phyloP scores from a whole-genome alignment of 1,140 invertebrate genomes.

The Paraescarpia echinospica region DNA sequence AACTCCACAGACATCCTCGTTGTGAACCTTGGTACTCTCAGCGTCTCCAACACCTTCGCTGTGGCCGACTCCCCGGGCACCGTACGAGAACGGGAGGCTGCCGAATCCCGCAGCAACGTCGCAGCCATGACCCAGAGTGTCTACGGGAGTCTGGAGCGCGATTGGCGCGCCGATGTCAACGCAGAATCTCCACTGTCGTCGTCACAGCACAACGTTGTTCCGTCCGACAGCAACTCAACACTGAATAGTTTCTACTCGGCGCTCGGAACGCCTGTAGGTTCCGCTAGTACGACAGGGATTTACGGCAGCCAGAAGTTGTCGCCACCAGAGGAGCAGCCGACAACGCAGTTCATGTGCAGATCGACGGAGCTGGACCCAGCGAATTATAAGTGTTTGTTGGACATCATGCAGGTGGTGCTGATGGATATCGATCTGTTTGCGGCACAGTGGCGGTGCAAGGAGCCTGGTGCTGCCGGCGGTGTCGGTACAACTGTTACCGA shows the following conservation, averaged over 20 bases:
- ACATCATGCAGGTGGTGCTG: slow-evolving; percentile 76
- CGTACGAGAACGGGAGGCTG: slow-evolving; percentile 7
- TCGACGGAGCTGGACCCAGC: neutral
- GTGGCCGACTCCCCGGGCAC: slow-evolving; percentile 47
- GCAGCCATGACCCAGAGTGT: slow-evolving; percentile 51
- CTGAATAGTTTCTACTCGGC: slow-evolving; percentile 15
- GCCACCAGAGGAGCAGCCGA: neutral
- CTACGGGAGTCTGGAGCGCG: slow-evolving; percentile 50
- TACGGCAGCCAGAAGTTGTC: neutral
- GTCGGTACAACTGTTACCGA: neutral
- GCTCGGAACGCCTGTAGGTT: neutral
- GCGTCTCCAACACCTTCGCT: slow-evolving; percentile 72
- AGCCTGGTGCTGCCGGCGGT: neutral
- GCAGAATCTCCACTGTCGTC: slow-evolving; percentile 16
- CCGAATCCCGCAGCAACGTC: neutral
- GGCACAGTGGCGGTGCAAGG: slow-evolving; percentile 58
- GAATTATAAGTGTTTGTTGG: slow-evolving; percentile 64
- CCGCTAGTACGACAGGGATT: neutral
- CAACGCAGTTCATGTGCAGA: no score
- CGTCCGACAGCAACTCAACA: neutral
- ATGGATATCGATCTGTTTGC: slow-evolving; percentile 82
- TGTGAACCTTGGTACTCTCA: slow-evolving; percentile 79
- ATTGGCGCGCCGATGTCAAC: slow-evolving; percentile 28
- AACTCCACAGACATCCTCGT: slow-evolving; percentile 76
- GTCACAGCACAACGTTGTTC: neutral